Evolutionary conservation across 2,888 invertebrate species (phyloP), one percentile per base, ranked within the genome.

Genomic region (Lordiphosa andalusiaca): DNA sequence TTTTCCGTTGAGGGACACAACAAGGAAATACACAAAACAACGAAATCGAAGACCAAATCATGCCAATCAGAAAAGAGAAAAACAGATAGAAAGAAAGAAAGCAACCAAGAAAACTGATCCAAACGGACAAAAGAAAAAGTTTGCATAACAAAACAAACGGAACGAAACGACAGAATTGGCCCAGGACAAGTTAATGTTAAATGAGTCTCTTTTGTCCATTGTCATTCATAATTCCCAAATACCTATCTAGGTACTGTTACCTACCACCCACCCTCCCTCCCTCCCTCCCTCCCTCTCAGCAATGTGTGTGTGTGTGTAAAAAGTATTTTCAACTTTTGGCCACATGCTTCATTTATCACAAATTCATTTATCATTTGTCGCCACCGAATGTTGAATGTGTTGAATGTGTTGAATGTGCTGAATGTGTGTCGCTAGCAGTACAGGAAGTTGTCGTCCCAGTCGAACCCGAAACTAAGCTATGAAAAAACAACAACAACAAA

Each of bases 341-440:
- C 82, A 84, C 84, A 82, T 82, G 84, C 83, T 82, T 82, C 84
- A 82, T 82, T 84, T 82, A 82, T 82, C 82, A 82, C 82, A 84
- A 82, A 84, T 82, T 84, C 82, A 82, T 82, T 82, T 84, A 82
- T 82, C 82, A 82, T 82, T 82, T 82, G 84, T 84, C 82, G 70
- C 69, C 76, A 51, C 63, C 44, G 61, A 68, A 57, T 49, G 62
- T 60, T 60, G 54, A 69, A 71, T 71, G n/a, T n/a, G n/a, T n/a
- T n/a, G n/a, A n/a, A n/a, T n/a, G n/a, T n/a, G 73, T 47, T 61
- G 30, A 41, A 40, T 47, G 5, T 12, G 44, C 25, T 36, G 47
- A 57, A 58, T 58, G 56, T 58, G 41, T 59, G 60, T 61, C 60
- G 53, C 36, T 60, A 41, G 67, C 53, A 52, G 52, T 51, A 65